Percentiles rank a stretch among this genome's conserved stretches.
These are phyloP conservation scores for Etheostoma perlongum DNA, from an alignment of 2,797 vertebrate species.

Conservation along the genomic window DNA sequence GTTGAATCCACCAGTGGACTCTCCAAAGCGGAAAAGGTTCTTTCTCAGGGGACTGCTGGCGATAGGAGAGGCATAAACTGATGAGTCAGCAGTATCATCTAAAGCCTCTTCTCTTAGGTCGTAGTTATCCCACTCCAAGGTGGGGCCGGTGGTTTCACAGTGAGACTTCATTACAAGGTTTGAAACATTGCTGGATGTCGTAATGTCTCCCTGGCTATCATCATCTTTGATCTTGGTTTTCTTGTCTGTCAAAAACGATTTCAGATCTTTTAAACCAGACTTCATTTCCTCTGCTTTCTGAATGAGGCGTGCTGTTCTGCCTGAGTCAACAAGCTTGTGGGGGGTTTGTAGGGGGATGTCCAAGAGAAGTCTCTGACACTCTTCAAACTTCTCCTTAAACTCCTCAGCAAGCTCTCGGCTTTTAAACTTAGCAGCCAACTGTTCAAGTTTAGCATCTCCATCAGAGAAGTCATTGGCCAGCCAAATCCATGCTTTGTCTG, in stretches of 20 bases:
- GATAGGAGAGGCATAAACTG: slow-evolving; percentile 90
- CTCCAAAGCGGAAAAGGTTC: slow-evolving; percentile 96
- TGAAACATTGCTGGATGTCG: slow-evolving; percentile 67
- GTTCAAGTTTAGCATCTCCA: slow-evolving; percentile 92
- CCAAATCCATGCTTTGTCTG: slow-evolving; percentile 98
- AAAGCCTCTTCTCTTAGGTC: slow-evolving; percentile 90
- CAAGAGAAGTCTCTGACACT: slow-evolving; percentile 93
- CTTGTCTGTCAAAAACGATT: slow-evolving; percentile 93
- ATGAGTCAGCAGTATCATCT: slow-evolving; percentile 89
- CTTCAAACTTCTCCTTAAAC: slow-evolving; percentile 97
- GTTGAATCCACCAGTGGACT: slow-evolving; percentile 93
- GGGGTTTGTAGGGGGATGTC: slow-evolving; percentile 98
- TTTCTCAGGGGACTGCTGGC: slow-evolving; percentile 90
- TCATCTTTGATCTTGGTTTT: slow-evolving; percentile 90
- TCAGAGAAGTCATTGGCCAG: slow-evolving; percentile 96
- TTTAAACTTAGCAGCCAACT: slow-evolving; percentile 97
- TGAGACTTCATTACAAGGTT: slow-evolving; percentile 84
- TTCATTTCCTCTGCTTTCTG: slow-evolving; percentile 99
- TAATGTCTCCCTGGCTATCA: slow-evolving; percentile 69
- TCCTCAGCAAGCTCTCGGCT: slow-evolving; percentile 93
- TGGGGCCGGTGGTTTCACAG: slow-evolving; percentile 87
- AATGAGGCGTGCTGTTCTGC: slow-evolving; percentile 94
- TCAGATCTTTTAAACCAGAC: slow-evolving; percentile 94
- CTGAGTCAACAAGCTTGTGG: slow-evolving; percentile 96
- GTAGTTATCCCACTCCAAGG: slow-evolving; percentile 96